Percentiles rank a stretch among this genome's conserved stretches.
Conservation (phyloP, 2,113 vertebrate genomes). For the Catharus bicknelli region DNA sequence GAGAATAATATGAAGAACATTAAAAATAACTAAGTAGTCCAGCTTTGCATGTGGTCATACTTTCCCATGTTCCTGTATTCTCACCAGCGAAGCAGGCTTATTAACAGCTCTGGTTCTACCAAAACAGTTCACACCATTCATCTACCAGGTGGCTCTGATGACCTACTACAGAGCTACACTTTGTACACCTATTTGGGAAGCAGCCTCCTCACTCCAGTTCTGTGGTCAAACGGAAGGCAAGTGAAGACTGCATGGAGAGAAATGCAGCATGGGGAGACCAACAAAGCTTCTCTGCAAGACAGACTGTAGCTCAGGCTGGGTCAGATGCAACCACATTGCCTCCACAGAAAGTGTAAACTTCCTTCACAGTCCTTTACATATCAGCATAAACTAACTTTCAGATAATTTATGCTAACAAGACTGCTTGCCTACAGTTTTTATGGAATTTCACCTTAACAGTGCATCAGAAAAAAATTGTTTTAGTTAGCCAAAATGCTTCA, state of each 20-base stretch:
- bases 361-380: fast-evolving
- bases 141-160: not conserved
- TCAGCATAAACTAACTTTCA: not conserved
- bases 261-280: not conserved
- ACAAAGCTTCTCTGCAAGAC: not conserved
- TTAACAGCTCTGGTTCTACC: not conserved
- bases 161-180: not conserved
- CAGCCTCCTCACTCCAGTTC: not conserved
- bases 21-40: not conserved
- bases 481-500: fast-evolving
- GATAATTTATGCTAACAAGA: not conserved
- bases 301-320: not conserved
- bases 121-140: not conserved
- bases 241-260: not conserved
- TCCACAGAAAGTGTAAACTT: not conserved
- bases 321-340: not conserved
- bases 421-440: not conserved
- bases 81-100: not conserved
- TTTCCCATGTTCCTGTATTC: not conserved
- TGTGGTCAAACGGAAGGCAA: not conserved
- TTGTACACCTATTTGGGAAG: not conserved
- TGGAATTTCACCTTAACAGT: not conserved
- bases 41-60: too few relatives aligned
- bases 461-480: not conserved
- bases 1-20: not conserved